phyloP scores from a whole-genome alignment of 2,888 invertebrate species.

The Torymus auratus region DNA sequence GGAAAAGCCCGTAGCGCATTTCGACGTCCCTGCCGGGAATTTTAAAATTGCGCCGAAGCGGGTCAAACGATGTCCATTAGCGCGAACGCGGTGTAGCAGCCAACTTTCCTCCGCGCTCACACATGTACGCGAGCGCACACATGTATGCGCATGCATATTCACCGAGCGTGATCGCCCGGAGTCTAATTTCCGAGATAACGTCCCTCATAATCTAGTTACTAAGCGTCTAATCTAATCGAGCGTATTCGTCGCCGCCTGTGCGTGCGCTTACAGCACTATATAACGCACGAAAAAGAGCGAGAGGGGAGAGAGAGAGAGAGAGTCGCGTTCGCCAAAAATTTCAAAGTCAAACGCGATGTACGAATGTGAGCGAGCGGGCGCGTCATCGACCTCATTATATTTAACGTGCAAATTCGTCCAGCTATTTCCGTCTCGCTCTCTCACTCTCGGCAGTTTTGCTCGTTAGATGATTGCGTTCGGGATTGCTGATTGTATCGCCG shows the following conservation, averaged over 20 bases:
- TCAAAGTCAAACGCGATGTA: slow-evolving; percentile 43
- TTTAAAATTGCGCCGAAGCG: slow-evolving; percentile 41
- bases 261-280: slow-evolving; percentile 45
- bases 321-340: slow-evolving; percentile 30
- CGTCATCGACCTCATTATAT: slow-evolving; percentile 49
- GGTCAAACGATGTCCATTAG: slow-evolving; percentile 44
- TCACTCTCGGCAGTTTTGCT: slow-evolving; percentile 14
- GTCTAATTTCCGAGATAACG: slow-evolving; percentile 75
- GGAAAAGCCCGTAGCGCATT: neutral
- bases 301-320: neutral
- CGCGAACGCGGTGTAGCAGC: neutral
- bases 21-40: slow-evolving; percentile 8
- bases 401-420: slow-evolving; percentile 42
- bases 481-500: slow-evolving; percentile 36
- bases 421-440: slow-evolving; percentile 11
- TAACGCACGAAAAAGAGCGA: slow-evolving; percentile 37
- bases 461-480: slow-evolving; percentile 31
- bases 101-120: slow-evolving; percentile 15
- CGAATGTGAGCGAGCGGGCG: no score
- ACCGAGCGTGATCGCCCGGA: slow-evolving; percentile 61
- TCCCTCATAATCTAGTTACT: slow-evolving; percentile 74
- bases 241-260: slow-evolving; percentile 62
- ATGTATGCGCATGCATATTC: slow-evolving; percentile 64
- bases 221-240: slow-evolving; percentile 76
- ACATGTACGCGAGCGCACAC: neutral